These are phyloP conservation scores for Synanthedon andrenaeformis DNA, from an alignment of 2,888 invertebrate genomes.

Conservation along the genomic window DNA sequence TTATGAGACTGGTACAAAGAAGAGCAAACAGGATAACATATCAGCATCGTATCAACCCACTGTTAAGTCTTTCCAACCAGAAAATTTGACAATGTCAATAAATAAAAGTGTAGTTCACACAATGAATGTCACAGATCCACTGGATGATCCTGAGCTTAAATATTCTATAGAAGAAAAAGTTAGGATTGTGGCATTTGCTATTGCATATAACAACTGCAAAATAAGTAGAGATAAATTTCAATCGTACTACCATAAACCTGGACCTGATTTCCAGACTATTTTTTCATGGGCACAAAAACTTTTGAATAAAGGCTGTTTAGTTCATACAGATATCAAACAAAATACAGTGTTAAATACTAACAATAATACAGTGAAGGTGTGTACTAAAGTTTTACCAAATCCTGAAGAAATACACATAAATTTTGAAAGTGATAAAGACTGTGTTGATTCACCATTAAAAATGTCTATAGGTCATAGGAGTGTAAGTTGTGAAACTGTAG, in stretches of 20 bases:
- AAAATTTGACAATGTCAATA: constrained; percentile 56
- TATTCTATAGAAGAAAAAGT: constrained; percentile 56
- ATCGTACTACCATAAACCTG: constrained; percentile 48
- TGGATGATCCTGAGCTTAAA: constrained; percentile 41
- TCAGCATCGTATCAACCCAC: constrained; percentile 17
- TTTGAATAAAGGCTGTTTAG: constrained; percentile 49
- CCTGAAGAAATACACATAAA: constrained; percentile 51
- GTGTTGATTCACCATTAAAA: constrained; percentile 10
- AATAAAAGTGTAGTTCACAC: constrained; percentile 42
- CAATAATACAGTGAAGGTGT: constrained; percentile 11
- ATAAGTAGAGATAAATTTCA: constrained; percentile 55
- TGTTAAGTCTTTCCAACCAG: constrained; percentile 35
- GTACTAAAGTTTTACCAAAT: constrained; percentile 29
- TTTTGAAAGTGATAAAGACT: constrained; percentile 43
- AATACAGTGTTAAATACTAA: constrained; percentile 5
- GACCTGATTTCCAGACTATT: constrained; percentile 62
- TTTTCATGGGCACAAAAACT: constrained; percentile 57
- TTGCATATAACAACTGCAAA: constrained; percentile 57
- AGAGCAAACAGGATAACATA: constrained; percentile 25
- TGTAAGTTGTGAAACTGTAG: constrained; percentile 46
- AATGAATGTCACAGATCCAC: constrained; percentile 38
- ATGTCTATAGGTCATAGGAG: constrained; percentile 24
- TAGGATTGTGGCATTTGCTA: constrained; percentile 51
- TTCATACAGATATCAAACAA: constrained; percentile 37
- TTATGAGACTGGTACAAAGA: constrained; percentile 47